These are phyloP conservation scores for Prionace glauca DNA, from an alignment of 2,797 vertebrate genomes.

Conservation along the genomic window DNA sequence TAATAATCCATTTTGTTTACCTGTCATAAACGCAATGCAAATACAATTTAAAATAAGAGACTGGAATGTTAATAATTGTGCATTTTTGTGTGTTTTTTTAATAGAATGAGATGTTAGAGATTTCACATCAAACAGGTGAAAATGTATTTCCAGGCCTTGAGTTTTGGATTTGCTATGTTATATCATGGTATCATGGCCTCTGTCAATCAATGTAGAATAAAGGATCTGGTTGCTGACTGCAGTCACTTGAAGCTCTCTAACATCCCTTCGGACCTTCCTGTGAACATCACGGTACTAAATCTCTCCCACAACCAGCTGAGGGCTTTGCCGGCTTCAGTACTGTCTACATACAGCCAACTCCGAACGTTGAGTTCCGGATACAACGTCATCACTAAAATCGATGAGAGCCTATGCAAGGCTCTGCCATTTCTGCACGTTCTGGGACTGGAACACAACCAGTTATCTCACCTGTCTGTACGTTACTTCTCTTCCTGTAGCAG, in stretches of 20 bases:
- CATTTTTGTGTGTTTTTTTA: background rate
- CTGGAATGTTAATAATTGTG: background rate
- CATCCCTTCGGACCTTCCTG: conserved; percentile 73
- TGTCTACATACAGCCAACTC: conserved; percentile 66
- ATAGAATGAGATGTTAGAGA: background rate
- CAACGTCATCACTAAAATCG: conserved; percentile 71
- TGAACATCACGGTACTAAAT: conserved; percentile 71
- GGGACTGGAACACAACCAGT: conserved; percentile 71
- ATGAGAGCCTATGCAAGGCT: conserved; percentile 60
- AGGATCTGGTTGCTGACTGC: conserved; percentile 69
- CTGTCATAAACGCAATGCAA: background rate
- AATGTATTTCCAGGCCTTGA: conserved; percentile 23
- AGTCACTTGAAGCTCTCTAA: conserved; percentile 70
- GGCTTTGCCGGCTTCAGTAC: conserved; percentile 51
- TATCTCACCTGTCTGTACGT: conserved; percentile 58
- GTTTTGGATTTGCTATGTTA: conserved; percentile 37
- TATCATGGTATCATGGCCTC: conserved; percentile 19
- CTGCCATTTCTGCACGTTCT: conserved; percentile 64
- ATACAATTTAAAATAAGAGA: background rate
- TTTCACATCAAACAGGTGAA: background rate
- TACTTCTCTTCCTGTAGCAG: conserved; percentile 62
- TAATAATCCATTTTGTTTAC: background rate
- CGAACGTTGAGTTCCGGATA: conserved; percentile 62
- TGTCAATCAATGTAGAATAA: conserved; percentile 55
- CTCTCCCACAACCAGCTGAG: conserved; percentile 79